Evolutionary conservation across 2,888 invertebrate species (phyloP).

Genomic region (Tromatobia lineatoria): DNA sequence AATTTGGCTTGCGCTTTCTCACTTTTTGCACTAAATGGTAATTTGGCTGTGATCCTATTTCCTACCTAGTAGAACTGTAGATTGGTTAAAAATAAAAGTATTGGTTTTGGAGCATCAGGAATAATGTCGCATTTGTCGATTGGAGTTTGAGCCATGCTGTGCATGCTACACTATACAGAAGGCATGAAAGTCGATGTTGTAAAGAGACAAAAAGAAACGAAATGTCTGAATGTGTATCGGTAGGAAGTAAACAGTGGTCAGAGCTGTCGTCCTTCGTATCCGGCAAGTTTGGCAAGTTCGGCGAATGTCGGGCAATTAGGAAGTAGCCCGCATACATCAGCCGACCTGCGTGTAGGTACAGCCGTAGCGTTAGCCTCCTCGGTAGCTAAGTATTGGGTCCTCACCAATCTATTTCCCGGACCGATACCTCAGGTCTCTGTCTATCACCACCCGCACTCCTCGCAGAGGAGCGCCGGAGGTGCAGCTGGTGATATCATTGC

Average conservation of each 20-base stretch:
- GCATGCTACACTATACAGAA: conserved; percentile 75
- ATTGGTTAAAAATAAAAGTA: conserved; percentile 3
- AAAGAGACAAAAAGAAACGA: conserved; percentile 71
- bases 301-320: conserved; percentile 83
- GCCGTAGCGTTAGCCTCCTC: conserved; percentile 90
- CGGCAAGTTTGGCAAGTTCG: conserved; percentile 82
- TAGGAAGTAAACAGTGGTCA: conserved; percentile 85
- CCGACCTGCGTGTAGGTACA: conserved; percentile 85
- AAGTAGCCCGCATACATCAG: conserved; percentile 81
- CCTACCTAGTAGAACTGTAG: conserved; percentile 28
- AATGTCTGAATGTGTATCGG: conserved; percentile 83
- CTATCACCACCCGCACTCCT: conserved; percentile 87
- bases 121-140: conserved; percentile 77
- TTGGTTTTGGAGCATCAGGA: conserved; percentile 42
- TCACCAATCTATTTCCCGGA: conserved; percentile 92
- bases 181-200: conserved; percentile 84
- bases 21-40: conserved; percentile 44
- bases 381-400: conserved; percentile 94
- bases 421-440: conserved; percentile 92
- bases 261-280: conserved; percentile 83
- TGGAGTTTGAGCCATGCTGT: conserved; percentile 76
- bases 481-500: conserved; percentile 84
- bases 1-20: conserved; percentile 52
- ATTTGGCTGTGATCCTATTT: conserved; percentile 22
- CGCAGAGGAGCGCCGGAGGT: conserved; percentile 86